Evolutionary conservation across 1,140 invertebrate genomes (phyloP).

Genomic region (Drosophila nannoptera): DNA sequence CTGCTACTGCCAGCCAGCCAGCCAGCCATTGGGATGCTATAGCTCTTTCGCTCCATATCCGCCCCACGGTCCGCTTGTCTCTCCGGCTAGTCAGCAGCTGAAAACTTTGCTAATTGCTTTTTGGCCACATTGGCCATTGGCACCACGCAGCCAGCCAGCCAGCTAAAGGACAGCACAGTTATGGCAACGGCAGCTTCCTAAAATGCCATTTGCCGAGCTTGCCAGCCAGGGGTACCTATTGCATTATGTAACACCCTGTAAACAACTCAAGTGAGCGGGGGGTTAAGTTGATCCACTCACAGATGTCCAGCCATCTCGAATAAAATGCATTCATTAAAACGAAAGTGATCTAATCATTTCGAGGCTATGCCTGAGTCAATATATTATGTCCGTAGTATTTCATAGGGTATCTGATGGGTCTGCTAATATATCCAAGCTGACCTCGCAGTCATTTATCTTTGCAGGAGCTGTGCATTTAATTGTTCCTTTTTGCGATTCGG

Average conservation of each 20-base stretch:
- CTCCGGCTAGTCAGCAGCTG: conserved; percentile 17
- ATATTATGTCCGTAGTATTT: too few relatives aligned
- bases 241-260: conserved; percentile 32
- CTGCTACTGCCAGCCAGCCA: conserved; percentile 1
- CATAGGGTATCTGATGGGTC: conserved; percentile 2
- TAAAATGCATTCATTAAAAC: neutral
- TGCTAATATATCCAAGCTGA: neutral
- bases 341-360: too few relatives aligned
- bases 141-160: conserved; percentile 38
- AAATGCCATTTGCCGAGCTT: conserved; percentile 48
- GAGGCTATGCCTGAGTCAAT: too few relatives aligned
- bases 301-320: neutral
- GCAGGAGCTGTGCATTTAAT: conserved; percentile 62
- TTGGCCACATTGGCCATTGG: conserved; percentile 56
- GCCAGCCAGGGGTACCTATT: conserved; percentile 10
- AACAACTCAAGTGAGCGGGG: neutral
- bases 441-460: conserved; percentile 20
- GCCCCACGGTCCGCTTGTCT: neutral
- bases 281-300: neutral
- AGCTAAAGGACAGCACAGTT: conserved; percentile 32
- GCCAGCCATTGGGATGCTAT: too few relatives aligned
- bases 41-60: too few relatives aligned
- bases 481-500: conserved; percentile 56
- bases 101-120: conserved; percentile 78
- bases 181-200: conserved; percentile 29